Conservation (phyloP, 2,888 invertebrate species). For the Aethes cnicana region DNA sequence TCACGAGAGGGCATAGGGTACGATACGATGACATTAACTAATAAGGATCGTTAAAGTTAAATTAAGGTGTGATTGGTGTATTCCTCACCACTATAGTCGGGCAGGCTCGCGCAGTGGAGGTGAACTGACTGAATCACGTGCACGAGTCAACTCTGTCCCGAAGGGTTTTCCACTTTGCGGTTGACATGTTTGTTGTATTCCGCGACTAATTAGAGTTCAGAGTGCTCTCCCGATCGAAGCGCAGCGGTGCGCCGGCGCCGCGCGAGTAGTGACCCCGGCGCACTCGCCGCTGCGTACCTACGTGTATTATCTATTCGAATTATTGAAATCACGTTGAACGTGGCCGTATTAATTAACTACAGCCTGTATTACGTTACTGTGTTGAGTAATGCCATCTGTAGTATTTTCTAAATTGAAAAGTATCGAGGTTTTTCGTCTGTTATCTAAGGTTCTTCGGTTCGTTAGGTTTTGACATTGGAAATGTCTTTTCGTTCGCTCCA, state of each 20-base stretch:
- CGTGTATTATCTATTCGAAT: slow-evolving; percentile 33
- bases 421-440: too few relatives aligned
- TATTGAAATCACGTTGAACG: slow-evolving; percentile 45
- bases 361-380: slow-evolving; percentile 34
- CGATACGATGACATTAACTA: slow-evolving; percentile 36
- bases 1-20: slow-evolving; percentile 35
- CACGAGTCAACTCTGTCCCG: slow-evolving; percentile 34
- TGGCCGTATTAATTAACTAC: slow-evolving; percentile 49
- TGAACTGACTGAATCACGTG: slow-evolving; percentile 51
- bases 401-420: background rate
- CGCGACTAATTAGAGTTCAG: slow-evolving; percentile 31
- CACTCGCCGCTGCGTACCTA: slow-evolving; percentile 11
- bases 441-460: too few relatives aligned
- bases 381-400: slow-evolving; percentile 17
- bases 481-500: too few relatives aligned
- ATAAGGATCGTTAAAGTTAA: slow-evolving; percentile 53
- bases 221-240: background rate
- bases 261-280: slow-evolving; percentile 21
- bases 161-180: slow-evolving; percentile 51
- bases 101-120: slow-evolving; percentile 51
- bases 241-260: slow-evolving; percentile 4
- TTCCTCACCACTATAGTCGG: slow-evolving; percentile 54
- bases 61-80: slow-evolving; percentile 45
- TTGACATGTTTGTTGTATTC: slow-evolving; percentile 47
- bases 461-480: too few relatives aligned